A percentile compares a stretch with the other conserved stretches of the same genome.
phyloP scores from a whole-genome alignment of 2,888 invertebrate genomes.

The Portevinia maculata region DNA sequence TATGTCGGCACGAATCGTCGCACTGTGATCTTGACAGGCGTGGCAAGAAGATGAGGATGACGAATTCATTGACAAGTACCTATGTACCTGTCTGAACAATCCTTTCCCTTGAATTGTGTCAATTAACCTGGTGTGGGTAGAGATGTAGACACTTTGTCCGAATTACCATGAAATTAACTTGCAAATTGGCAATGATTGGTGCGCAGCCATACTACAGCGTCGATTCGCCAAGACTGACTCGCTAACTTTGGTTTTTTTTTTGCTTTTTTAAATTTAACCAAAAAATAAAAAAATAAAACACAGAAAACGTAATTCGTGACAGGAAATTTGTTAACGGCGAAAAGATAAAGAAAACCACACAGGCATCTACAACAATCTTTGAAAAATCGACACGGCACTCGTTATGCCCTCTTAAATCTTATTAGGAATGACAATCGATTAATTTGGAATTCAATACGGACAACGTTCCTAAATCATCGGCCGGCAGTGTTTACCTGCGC shows the following conservation, averaged over 20 bases:
- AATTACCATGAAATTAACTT: slow-evolving; percentile 61
- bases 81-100: background rate
- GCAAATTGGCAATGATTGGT: slow-evolving; percentile 54
- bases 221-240: background rate
- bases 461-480: slow-evolving; percentile 70
- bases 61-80: slow-evolving; percentile 47
- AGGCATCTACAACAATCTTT: slow-evolving; percentile 58
- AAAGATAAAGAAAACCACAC: slow-evolving; percentile 62
- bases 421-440: slow-evolving; percentile 81
- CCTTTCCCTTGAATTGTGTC: slow-evolving; percentile 41
- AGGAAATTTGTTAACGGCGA: slow-evolving; percentile 75
- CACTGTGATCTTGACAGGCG: slow-evolving; percentile 37
- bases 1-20: slow-evolving; percentile 17
- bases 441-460: slow-evolving; percentile 79
- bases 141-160: slow-evolving; percentile 29
- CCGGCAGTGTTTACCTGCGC: slow-evolving; percentile 44
- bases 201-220: background rate
- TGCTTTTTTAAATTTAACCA: background rate
- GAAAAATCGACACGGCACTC: slow-evolving; percentile 76
- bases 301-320: slow-evolving; percentile 69
- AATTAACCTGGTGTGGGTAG: slow-evolving; percentile 1
- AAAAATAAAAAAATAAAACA: slow-evolving; percentile 23
- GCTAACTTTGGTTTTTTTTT: background rate
- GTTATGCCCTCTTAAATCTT: slow-evolving; percentile 78
- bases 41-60: slow-evolving; percentile 35